Conservation (phyloP, 2,888 invertebrate species). For the Melipona beecheii region DNA sequence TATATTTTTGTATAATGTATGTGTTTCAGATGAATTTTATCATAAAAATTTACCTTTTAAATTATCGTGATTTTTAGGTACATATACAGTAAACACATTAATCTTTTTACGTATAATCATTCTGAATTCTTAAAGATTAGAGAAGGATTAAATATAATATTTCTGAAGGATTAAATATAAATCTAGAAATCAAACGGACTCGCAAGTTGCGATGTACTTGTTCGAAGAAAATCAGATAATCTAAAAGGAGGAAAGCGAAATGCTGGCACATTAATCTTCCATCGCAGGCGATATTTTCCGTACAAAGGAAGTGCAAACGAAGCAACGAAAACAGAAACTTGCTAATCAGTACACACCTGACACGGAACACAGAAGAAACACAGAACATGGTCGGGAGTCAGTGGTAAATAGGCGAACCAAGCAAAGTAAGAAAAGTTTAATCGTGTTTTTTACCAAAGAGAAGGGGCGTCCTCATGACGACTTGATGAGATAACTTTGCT, state of each 20-base stretch:
- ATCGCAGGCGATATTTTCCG: constrained; percentile 12
- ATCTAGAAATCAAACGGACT: background rate
- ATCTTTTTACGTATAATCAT: background rate
- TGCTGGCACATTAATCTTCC: background rate
- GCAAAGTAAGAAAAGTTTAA: constrained; percentile 69
- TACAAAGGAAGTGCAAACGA: constrained; percentile 12
- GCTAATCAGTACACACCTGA: constrained; percentile 59
- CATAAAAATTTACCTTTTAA: background rate
- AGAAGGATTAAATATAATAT: background rate
- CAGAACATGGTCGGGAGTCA: constrained; percentile 18
- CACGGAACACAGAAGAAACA: constrained; percentile 30
- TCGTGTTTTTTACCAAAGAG: constrained; percentile 58
- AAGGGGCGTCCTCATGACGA: constrained; percentile 72
- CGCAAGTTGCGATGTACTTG: no score
- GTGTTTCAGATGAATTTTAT: background rate
- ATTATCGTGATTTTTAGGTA: background rate
- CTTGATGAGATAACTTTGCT: constrained; percentile 77
- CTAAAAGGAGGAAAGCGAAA: background rate
- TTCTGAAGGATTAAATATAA: background rate
- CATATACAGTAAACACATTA: background rate
- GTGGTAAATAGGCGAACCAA: constrained; percentile 33
- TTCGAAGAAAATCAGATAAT: background rate
- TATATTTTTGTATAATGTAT: background rate
- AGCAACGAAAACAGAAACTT: constrained; percentile 7
- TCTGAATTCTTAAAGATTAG: background rate